Percentiles rank a stretch among this genome's conserved stretches.
These are phyloP conservation scores for Tokudaia tokunoshimensis DNA, from an alignment of 2,797 vertebrate genomes.

Conservation along the genomic window DNA sequence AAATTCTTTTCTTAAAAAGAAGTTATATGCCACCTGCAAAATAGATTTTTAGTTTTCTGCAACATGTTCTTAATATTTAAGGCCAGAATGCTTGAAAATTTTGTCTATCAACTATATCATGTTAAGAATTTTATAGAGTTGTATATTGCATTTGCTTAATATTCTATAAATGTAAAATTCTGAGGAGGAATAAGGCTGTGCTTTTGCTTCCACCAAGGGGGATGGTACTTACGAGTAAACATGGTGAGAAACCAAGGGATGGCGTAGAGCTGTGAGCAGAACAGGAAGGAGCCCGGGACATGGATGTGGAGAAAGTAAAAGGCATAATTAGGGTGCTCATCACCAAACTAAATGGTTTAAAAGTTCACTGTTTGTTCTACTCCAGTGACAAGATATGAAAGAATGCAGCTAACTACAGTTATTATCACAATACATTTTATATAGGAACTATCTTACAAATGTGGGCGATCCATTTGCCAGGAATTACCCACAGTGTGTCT, in stretches of 20 bases:
- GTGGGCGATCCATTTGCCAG: not conserved
- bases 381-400: conserved; percentile 13
- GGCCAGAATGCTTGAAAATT: conserved; percentile 46
- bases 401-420: not conserved
- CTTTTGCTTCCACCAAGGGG: not conserved
- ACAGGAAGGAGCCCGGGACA: conserved; percentile 56
- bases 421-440: not conserved
- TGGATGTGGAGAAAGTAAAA: conserved; percentile 46
- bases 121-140: conserved; percentile 25
- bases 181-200: not conserved
- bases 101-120: conserved; percentile 22
- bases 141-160: not conserved
- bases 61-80: conserved; percentile 27
- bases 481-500: conserved; percentile 13
- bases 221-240: conserved; percentile 97
- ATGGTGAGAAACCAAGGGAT: conserved; percentile 99
- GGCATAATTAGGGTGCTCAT: conserved; percentile 48
- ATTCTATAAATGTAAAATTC: conserved; percentile 18
- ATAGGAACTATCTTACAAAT: conserved; percentile 23
- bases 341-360: conserved; percentile 32
- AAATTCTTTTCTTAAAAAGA: conserved; percentile 38
- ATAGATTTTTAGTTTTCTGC: conserved; percentile 19
- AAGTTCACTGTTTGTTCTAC: not conserved
- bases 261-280: conserved; percentile 93
- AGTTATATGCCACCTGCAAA: not conserved